Base-by-base conservation (phyloP, 2,113 vertebrate species). In the Plecturocebus donacophilus region DNA sequence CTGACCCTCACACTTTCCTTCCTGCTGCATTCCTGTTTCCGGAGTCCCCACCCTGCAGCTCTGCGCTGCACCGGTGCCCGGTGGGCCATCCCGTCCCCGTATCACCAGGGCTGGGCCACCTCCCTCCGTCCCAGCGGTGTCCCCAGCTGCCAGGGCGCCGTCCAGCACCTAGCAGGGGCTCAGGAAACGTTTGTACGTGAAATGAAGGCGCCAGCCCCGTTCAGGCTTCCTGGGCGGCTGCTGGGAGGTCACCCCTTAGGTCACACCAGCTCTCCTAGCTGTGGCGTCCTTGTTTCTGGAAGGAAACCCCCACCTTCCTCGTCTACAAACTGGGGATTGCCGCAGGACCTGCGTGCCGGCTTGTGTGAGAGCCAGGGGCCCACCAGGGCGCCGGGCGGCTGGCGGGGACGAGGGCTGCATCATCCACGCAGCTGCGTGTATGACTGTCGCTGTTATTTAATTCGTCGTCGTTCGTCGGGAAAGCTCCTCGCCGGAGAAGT, bases 281-380 rank as follows among this genome's bases (percentile, higher is more conserved):
- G 35, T n/a, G 9, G 6, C 14, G 49, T 42, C 91, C 61, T 17
- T 8, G 14, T 23, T 68, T 88, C 88, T n/a, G 9, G 47, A 32
- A 70, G 58, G 92, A 77, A 70, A 8, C n/a, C 58, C 14, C 66
- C 76, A 25, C 30, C 49, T 32, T 42, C 9, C 25, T 70, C 40
- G 1, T 40, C 21, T 23, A 9, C 38, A 32, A 13, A 38, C 2
- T 13, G 52, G 14, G 76, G 68, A 14, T 13, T 10, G 30, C 66
- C 12, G 2, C 1, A 12, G 91, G 11, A 12, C 71, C 27, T 32
- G 23, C 23, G n/a, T 8, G 0, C 30, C 4, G 2, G 35, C n/a
- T 21, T 5, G 32, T 38, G 40, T 35, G 66, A 52, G 42, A 25
- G 13, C 17, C 42, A 19, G 27, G 47, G 75, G 40, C n/a, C 19